Evolutionary conservation across 1,140 invertebrate genomes (phyloP).

Genomic region (Drosophila mayri): DNA sequence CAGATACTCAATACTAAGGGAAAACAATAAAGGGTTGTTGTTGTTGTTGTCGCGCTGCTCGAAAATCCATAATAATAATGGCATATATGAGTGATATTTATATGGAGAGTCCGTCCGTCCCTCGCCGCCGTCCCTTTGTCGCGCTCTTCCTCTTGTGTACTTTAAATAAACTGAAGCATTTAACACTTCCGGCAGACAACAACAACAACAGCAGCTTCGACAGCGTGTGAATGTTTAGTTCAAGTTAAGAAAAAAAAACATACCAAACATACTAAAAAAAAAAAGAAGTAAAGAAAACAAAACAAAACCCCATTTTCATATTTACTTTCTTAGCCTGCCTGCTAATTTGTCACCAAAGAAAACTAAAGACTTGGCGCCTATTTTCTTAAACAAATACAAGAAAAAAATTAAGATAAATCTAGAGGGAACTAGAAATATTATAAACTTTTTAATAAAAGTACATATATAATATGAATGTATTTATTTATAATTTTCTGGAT

Average conservation of each 20-base stretch:
- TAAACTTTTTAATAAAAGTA: background rate
- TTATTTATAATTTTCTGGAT: background rate
- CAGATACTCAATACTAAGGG: slow-evolving; percentile 4
- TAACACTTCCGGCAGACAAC: slow-evolving; percentile 80
- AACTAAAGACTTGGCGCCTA: background rate
- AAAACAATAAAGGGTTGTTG: slow-evolving; percentile 58
- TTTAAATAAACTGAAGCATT: slow-evolving; percentile 82
- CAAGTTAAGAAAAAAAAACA: slow-evolving; percentile 27
- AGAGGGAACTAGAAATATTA: background rate
- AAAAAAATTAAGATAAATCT: background rate
- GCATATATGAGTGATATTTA: slow-evolving; percentile 80
- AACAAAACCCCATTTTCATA: slow-evolving; percentile 25
- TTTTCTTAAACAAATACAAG: background rate
- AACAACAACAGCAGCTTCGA: slow-evolving; percentile 44
- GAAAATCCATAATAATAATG: slow-evolving; percentile 75
- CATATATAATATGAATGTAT: background rate
- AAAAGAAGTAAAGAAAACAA: slow-evolving; percentile 11
- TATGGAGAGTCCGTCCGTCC: slow-evolving; percentile 12
- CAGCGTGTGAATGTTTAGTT: slow-evolving; percentile 78
- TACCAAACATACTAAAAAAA: slow-evolving; percentile 3
- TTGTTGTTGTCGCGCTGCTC: slow-evolving; percentile 25
- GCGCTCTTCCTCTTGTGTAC: slow-evolving; percentile 47
- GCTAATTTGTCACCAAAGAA: slow-evolving; percentile 37
- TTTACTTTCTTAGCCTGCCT: slow-evolving; percentile 25
- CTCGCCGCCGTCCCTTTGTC: slow-evolving; percentile 1